These are phyloP conservation scores for Xestia rhomboidea DNA, from an alignment of 2,888 invertebrate species.

Conservation along the genomic window DNA sequence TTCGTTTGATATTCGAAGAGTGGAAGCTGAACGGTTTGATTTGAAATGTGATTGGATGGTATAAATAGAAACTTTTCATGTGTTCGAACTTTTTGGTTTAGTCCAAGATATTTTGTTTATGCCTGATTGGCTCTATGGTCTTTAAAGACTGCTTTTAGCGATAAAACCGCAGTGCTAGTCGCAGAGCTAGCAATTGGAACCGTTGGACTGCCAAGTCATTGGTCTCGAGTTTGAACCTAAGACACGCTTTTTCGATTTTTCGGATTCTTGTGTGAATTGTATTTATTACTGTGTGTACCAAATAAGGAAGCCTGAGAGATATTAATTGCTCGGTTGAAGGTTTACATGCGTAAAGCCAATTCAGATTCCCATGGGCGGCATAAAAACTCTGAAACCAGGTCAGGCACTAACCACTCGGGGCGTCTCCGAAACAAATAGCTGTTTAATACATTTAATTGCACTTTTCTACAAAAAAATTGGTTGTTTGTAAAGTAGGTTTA, in stretches of 20 bases:
- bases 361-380: too few species aligned
- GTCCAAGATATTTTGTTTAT: not conserved
- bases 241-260: not conserved
- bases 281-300: too few species aligned
- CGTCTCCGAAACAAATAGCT: too few species aligned
- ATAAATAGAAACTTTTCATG: not conserved
- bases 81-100: not conserved
- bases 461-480: too few species aligned
- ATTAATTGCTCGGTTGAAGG: too few species aligned
- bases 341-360: too few species aligned
- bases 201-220: too few species aligned
- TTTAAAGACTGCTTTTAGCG: not conserved
- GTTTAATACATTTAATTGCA: too few species aligned
- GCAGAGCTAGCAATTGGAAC: not conserved
- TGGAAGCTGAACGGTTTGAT: slow-evolving; percentile 14
- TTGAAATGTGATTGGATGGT: slow-evolving; percentile 22
- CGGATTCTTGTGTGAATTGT: not conserved
- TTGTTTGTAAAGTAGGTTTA: too few species aligned
- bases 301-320: too few species aligned
- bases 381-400: too few species aligned
- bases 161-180: not conserved
- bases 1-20: slow-evolving; percentile 35
- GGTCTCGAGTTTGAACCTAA: not conserved
- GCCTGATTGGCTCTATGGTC: not conserved
- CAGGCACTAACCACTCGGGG: too few species aligned